These are phyloP conservation scores for Phylloscopus collybita DNA, from an alignment of 2,797 vertebrate species.

Conservation along the genomic window DNA sequence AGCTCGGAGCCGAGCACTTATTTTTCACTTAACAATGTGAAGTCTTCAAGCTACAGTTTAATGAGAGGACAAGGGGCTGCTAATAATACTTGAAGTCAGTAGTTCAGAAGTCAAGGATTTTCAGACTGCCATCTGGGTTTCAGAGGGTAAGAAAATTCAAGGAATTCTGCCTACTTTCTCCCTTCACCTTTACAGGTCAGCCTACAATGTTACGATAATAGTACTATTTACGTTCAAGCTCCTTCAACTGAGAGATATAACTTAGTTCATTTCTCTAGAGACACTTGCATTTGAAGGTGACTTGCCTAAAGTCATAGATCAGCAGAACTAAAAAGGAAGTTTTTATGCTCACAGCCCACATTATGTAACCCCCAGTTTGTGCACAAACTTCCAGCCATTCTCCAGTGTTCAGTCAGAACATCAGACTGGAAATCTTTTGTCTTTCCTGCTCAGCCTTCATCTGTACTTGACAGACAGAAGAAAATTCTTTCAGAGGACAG, in stretches of 20 bases:
- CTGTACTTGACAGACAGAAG: neutral
- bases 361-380: neutral
- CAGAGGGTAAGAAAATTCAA: slow-evolving; percentile 27
- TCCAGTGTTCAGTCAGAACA: neutral
- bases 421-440: neutral
- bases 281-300: neutral
- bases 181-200: slow-evolving; percentile 24
- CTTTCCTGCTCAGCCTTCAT: neutral
- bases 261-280: slow-evolving; percentile 10
- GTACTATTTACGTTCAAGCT: neutral
- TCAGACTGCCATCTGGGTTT: slow-evolving; percentile 33
- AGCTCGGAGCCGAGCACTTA: neutral
- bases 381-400: neutral
- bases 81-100: slow-evolving; percentile 44
- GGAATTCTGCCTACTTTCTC: slow-evolving; percentile 7
- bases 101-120: slow-evolving; percentile 64
- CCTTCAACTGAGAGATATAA: neutral
- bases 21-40: slow-evolving; percentile 7
- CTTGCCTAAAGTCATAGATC: slow-evolving; percentile 31
- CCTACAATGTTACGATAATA: neutral
- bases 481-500: neutral
- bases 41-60: slow-evolving; percentile 36
- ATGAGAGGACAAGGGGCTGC: slow-evolving; percentile 43
- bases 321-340: neutral
- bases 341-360: neutral